Base-by-base conservation (phyloP, 2,797 vertebrate genomes). In the Clarias laeviceps region DNA sequence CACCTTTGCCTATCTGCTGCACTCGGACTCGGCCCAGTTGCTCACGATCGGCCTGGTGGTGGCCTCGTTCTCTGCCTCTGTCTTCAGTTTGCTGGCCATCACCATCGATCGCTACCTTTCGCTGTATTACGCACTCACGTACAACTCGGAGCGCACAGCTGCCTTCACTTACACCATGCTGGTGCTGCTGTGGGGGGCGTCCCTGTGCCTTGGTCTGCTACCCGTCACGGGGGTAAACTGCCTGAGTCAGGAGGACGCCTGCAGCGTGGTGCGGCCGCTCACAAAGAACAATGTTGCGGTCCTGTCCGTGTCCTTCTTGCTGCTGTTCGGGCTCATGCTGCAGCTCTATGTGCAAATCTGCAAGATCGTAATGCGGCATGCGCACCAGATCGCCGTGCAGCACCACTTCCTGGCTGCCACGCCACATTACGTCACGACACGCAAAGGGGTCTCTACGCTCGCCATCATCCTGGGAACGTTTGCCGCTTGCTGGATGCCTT, bases 401-500 rank as follows among this genome's bases (percentile, higher is more conserved):
- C 98, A 98, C 92, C 98, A 99, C 94, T 99, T 99, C 94, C 94
- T 99, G 93, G 97, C 98, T 32, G 97, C 97, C 92, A 96, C 98
- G 1, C 98, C 98, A 17, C 98, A 99, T 94, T 99, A 99, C 66
- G 98, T 99, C 92, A 99, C 98, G 50, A 99, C 98, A 0, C 94
- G 97, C 86, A 99, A 98, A 94, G 98, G 98, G 84, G 97, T 99
- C 80, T 99, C 98, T 1, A 99, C 98, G 18, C 92, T 99, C 93
- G 97, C 98, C 80, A 96, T 99, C 94, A 99, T 99, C 93, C 94
- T 99, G 93, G 98, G 98, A 64, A 99, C 98, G 69, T 99, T 99
- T 18, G 98, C 98, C 0, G 98, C 98, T 84, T 99, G 98, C 94
- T 99, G 98, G 98, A 99, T 99, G 98, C 98, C 98, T 70, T 99